Conservation (phyloP, 2,888 invertebrate genomes). For the Osedax fenrisi region DNA sequence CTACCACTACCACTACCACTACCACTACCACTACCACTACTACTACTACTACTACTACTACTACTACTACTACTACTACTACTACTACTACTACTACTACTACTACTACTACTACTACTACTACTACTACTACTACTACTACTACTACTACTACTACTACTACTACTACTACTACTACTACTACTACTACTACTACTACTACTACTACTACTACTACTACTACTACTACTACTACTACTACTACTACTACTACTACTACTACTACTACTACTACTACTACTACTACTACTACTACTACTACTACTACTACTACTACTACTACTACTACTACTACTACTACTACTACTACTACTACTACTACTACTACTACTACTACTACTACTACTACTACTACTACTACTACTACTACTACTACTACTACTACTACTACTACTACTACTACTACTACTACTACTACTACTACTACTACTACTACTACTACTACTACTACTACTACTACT, state of each 20-base stretch:
- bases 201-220: background rate
- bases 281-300: background rate
- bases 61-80: background rate
- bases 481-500: background rate
- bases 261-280: too few species aligned
- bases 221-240: background rate
- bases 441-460: constrained; percentile 7
- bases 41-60: background rate
- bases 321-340: background rate
- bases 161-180: background rate
- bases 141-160: background rate
- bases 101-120: background rate
- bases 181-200: background rate
- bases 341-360: background rate
- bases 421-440: constrained; percentile 10
- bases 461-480: constrained; percentile 1
- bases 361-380: background rate
- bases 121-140: background rate
- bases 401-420: constrained; percentile 5
- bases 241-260: too few species aligned
- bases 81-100: background rate
- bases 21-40: background rate
- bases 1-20: background rate
- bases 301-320: background rate
- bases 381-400: constrained; percentile 5